A percentile compares a stretch with the other conserved stretches of the same genome.
These are phyloP conservation scores for Philonicus albiceps DNA, from an alignment of 2,888 invertebrate genomes.

Conservation along the genomic window DNA sequence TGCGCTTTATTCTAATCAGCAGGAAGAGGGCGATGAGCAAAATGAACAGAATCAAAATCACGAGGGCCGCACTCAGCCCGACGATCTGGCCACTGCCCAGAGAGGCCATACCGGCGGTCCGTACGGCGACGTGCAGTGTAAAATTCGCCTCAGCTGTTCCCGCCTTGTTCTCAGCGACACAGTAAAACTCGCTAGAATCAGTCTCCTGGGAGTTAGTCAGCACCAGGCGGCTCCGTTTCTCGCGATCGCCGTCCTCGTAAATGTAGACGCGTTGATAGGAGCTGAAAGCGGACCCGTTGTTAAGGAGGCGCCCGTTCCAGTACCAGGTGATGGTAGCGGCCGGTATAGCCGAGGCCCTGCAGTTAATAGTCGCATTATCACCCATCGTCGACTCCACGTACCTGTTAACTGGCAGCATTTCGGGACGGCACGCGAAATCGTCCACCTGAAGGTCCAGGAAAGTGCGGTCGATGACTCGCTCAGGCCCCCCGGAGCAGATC, in stretches of 20 bases:
- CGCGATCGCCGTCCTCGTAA: conserved; percentile 78
- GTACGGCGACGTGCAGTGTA: conserved; percentile 81
- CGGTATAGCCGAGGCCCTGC: conserved; percentile 82
- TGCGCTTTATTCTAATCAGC: conserved; percentile 76
- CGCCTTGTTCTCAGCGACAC: conserved; percentile 88
- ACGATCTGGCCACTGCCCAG: conserved; percentile 86
- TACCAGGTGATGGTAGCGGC: conserved; percentile 85
- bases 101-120: conserved; percentile 81
- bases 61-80: conserved; percentile 82
- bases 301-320: conserved; percentile 80
- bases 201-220: conserved; percentile 84
- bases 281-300: conserved; percentile 81
- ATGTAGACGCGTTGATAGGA: conserved; percentile 79
- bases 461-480: conserved; percentile 73
- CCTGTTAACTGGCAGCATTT: conserved; percentile 77
- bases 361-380: conserved; percentile 84
- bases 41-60: conserved; percentile 79
- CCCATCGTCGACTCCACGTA: conserved; percentile 82
- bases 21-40: conserved; percentile 76
- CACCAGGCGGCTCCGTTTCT: conserved; percentile 78
- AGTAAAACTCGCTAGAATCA: conserved; percentile 85
- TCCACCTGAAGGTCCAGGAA: conserved; percentile 81
- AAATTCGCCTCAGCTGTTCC: conserved; percentile 90
- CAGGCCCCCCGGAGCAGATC: conserved; percentile 76
- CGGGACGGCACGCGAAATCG: conserved; percentile 87